Evolutionary conservation across 1,140 invertebrate species (phyloP).

Genomic region (Wiebesia pumilae): DNA sequence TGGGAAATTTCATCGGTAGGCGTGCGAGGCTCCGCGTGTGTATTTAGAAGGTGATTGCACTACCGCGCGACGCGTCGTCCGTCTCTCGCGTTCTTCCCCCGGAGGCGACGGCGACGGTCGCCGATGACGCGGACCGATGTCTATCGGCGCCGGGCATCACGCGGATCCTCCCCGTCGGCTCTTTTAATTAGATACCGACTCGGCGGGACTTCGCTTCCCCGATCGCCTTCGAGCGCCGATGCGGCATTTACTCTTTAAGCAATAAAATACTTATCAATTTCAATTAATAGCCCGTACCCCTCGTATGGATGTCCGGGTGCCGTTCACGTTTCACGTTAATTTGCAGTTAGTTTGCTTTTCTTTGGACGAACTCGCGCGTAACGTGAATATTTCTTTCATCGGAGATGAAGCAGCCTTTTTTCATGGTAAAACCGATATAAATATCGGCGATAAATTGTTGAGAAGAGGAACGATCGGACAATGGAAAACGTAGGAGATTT

Average conservation of each 20-base stretch:
- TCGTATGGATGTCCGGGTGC: no score
- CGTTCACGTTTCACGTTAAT: background rate
- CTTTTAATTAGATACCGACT: background rate
- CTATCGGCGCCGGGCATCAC: no score
- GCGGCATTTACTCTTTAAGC: background rate
- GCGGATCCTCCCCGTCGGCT: no score
- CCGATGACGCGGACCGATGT: no score
- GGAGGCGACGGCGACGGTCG: no score
- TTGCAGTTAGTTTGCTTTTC: background rate
- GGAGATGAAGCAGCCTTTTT: background rate
- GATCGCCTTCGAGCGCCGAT: background rate
- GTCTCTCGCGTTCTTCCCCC: background rate
- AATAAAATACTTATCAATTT: background rate
- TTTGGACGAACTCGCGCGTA: background rate
- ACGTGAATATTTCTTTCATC: background rate
- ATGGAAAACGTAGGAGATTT: background rate
- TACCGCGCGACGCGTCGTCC: background rate
- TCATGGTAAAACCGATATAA: background rate
- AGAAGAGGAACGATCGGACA: background rate
- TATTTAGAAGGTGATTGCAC: background rate
- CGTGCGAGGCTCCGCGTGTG: background rate
- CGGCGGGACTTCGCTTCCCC: no score
- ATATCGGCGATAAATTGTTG: background rate
- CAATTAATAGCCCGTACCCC: no score
- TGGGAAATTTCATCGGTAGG: conserved; percentile 18